Evolutionary conservation across 2,888 invertebrate species (phyloP), one percentile per base, ranked within the genome.

Genomic region (Thymelicus sylvestris): DNA sequence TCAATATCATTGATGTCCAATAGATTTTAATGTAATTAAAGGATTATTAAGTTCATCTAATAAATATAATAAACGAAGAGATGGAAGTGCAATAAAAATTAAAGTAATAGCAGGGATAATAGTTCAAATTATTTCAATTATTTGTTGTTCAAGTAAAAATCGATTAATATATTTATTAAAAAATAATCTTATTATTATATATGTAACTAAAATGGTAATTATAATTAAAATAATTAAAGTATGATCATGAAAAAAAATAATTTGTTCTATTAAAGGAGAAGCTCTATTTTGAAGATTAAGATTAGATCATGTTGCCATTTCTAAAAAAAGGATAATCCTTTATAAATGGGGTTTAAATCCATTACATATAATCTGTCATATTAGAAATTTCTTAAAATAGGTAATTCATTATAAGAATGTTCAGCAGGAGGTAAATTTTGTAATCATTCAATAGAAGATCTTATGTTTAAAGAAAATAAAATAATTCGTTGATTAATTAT

Each of bases 1-100:
- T 95, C 95, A 95, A 74, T 95, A 95, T 94, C 95, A 96, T 94
- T 95, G 95, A 83, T 95, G 95, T 0, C 95, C 95, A 86, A 95
- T 95, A 41, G 94, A 86, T 95, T 96, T 96, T 86, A 96, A 80
- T 0, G 95, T 94, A 80, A 95, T 86, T 76, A 91, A 79, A 0
- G 95, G 95, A 60, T 92, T 92, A 86, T 94, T 95, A 81, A 95
- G 82, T 95, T 96, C 95, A 86, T 95, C 95, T 80, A 95, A 80
- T 85, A 95, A 78, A 79, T 96, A 96, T 80, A 96, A 80, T 80
- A 96, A 78, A 44, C 94, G 95, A 78, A 95, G 77, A 0, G 95
- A 96, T 0, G 96, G 95, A 47, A 95, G 76, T 0, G 95, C 95
- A 92, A 95, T 95, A 90, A 95, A 94, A 89, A 95, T 89, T 92